Evolutionary conservation across 2,113 vertebrate species (phyloP).

Genomic region (Chrysemys picta): DNA sequence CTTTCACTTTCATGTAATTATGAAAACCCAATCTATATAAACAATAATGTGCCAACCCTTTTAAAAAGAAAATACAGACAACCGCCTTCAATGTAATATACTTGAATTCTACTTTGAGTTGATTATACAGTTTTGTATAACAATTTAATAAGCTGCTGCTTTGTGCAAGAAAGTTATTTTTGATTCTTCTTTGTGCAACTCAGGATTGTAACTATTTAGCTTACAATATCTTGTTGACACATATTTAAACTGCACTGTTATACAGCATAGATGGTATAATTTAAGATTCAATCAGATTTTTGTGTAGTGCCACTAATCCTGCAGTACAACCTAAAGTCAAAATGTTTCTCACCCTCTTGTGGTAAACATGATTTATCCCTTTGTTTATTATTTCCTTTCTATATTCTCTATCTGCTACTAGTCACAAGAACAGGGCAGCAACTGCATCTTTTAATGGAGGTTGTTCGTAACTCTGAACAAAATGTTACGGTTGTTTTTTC

Average conservation of each 20-base stretch:
- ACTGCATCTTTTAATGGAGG: not conserved
- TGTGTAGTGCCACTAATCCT: not conserved
- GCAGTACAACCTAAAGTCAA: not conserved
- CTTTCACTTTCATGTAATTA: not conserved
- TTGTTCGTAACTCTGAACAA: no score
- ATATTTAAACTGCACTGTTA: not conserved
- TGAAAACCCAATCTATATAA: not conserved
- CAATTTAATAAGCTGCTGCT: not conserved
- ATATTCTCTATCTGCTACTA: not conserved
- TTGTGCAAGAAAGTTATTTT: not conserved
- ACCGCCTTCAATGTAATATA: not conserved
- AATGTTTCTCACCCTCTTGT: not conserved
- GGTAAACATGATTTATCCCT: not conserved
- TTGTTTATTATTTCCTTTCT: not conserved
- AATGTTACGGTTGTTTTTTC: no score
- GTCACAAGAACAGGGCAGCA: not conserved
- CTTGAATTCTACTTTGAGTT: not conserved
- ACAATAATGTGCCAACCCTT: not conserved
- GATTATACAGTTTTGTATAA: not conserved
- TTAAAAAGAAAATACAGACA: not conserved
- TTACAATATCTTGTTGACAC: not conserved
- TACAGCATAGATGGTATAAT: not conserved
- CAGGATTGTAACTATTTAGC: not conserved
- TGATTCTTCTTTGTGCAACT: not conserved
- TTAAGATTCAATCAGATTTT: not conserved